Base-by-base conservation (phyloP, 2,888 invertebrate species). In the Papilio protenor region DNA sequence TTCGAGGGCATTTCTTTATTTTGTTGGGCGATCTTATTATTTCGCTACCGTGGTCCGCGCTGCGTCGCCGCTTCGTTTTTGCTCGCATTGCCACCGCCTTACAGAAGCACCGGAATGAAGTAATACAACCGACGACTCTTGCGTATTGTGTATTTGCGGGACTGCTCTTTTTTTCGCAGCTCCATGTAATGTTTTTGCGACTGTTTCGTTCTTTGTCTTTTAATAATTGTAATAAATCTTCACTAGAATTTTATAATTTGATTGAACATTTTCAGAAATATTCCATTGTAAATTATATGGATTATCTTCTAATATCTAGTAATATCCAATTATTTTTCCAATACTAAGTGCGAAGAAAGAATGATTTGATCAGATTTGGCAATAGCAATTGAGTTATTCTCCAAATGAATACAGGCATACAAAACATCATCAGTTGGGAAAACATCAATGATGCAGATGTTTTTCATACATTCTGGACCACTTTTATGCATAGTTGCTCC, bases 21-120 rank as follows among this genome's bases (percentile, higher is more conserved):
- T 94, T 94, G 92, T 91, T 92, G 92, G 89, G 92, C 91, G 93
- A 93, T 94, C 94, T 94, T 94, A 94, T 94, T 94, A 94, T 94
- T 94, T 94, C 89, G 94, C 94, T 94, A 94, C 94, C 93, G 94
- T 93, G 92, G 91, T 90, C 90, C 91, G 90, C 91, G 88, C 89
- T 90, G 92, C 90, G 88, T 87, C 87, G 88, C 87, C 87, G 86
- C 84, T 88, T 89, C 88, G 90, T 94, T 94, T 94, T 94, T 94
- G 91, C 86, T 90, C 91, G 79, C 78, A 88, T 90, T 85, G 87
- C 85, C 84, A 81, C 78, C 83, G 84, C 83, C 80, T 80, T 81
- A 82, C 84, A 85, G 85, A 85, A 87, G 89, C 88, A 88, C 87
- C 87, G 92, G 94, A 94, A 94, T 94, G 94, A 92, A 93, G 93